Evolutionary conservation across 1,140 invertebrate genomes (phyloP).

Genomic region (Saccostrea cuccullata): DNA sequence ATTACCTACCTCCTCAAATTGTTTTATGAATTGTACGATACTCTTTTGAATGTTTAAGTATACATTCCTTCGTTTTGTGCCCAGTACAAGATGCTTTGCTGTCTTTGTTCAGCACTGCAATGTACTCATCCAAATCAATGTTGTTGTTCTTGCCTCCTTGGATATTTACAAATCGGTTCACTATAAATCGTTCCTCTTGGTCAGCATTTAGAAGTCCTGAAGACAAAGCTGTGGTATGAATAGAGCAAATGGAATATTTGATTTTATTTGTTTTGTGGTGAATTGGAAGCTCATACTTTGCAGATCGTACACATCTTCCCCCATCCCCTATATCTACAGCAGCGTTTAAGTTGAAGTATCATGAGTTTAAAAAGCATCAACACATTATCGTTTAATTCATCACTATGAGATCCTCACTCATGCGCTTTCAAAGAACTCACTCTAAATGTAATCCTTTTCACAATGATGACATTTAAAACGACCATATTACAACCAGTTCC

Average conservation of each 20-base stretch:
- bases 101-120: slow-evolving; percentile 45
- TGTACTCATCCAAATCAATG: slow-evolving; percentile 40
- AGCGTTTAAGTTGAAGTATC: slow-evolving; percentile 35
- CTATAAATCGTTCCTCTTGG: slow-evolving; percentile 30
- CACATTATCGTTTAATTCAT: slow-evolving; percentile 34
- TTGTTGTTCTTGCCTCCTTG: slow-evolving; percentile 44
- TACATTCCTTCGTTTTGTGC: slow-evolving; percentile 41
- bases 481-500: slow-evolving; percentile 17
- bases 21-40: neutral
- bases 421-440: slow-evolving; percentile 17
- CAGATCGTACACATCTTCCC: slow-evolving; percentile 14
- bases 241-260: slow-evolving; percentile 30
- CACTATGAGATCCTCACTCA: neutral
- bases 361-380: slow-evolving; percentile 44
- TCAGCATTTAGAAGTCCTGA: neutral
- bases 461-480: slow-evolving; percentile 37
- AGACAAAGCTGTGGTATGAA: slow-evolving; percentile 17
- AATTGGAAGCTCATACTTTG: slow-evolving; percentile 45
- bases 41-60: slow-evolving; percentile 35
- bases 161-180: slow-evolving; percentile 39
- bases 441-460: slow-evolving; percentile 30
- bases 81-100: slow-evolving; percentile 40
- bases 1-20: neutral
- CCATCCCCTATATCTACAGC: slow-evolving; percentile 20
- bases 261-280: slow-evolving; percentile 43